A percentile compares a stretch with the other conserved stretches of the same genome.
These are phyloP conservation scores for Pontoporia blainvillei DNA, from an alignment of 2,113 vertebrate genomes.

Conservation along the genomic window DNA sequence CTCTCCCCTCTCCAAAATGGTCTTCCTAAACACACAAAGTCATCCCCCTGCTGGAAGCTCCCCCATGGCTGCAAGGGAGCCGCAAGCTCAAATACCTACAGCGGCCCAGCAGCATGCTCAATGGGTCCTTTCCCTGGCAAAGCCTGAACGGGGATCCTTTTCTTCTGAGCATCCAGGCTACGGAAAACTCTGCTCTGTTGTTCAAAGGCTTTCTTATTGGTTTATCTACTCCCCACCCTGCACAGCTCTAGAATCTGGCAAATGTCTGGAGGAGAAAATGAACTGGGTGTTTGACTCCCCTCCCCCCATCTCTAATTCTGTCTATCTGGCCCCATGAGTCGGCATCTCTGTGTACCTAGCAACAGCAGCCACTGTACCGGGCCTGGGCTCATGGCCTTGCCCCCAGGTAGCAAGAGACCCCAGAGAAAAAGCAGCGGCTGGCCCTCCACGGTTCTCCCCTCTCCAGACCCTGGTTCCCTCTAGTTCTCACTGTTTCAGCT, in stretches of 20 bases:
- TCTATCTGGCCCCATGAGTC: background rate
- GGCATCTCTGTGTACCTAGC: background rate
- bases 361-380: background rate
- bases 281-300: background rate
- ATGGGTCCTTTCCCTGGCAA: fast-evolving
- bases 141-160: background rate
- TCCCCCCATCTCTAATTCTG: background rate
- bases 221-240: background rate
- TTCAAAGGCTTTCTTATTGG: too few species aligned
- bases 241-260: background rate
- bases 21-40: background rate
- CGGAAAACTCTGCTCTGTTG: background rate
- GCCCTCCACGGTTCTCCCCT: background rate
- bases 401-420: too few species aligned
- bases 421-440: background rate
- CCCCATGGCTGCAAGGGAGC: fast-evolving
- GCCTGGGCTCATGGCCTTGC: background rate
- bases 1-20: fast-evolving
- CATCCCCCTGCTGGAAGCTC: background rate
- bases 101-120: fast-evolving
- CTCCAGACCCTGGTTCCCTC: background rate
- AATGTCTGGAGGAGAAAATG: background rate
- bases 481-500: background rate
- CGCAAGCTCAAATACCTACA: fast-evolving
- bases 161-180: background rate